A percentile compares a stretch with the other conserved stretches of the same genome.
Evolutionary conservation across 2,797 vertebrate species (phyloP).

Genomic region (Thamnophis elegans): DNA sequence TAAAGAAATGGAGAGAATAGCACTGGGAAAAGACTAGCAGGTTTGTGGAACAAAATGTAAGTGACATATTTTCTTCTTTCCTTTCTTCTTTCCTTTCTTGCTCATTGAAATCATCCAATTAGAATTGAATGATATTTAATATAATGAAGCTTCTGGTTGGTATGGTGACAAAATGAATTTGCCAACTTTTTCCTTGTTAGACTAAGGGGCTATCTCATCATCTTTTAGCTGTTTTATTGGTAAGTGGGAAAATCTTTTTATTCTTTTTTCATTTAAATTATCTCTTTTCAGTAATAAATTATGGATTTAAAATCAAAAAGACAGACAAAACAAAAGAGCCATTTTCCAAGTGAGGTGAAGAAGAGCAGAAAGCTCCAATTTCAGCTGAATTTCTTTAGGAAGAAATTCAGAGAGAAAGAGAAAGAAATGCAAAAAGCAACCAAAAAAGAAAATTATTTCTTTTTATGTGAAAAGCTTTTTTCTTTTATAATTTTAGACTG

Average conservation of each 20-base stretch:
- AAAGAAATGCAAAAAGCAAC: neutral
- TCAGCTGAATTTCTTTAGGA: neutral
- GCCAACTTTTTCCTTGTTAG: neutral
- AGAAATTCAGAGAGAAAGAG: too few species aligned
- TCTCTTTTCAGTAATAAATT: neutral
- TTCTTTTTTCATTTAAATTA: neutral
- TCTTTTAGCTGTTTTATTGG: neutral
- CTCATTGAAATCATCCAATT: neutral
- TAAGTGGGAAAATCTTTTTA: neutral
- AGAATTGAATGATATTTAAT: neutral
- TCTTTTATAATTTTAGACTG: neutral
- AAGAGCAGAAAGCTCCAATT: neutral
- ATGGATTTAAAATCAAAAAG: neutral
- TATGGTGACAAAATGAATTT: neutral
- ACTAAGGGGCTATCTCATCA: neutral
- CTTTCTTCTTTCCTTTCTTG: neutral
- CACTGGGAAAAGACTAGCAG: neutral
- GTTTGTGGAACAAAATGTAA: neutral
- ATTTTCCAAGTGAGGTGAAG: neutral
- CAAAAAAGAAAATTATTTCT: neutral
- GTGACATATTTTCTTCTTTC: neutral
- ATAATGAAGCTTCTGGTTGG: neutral
- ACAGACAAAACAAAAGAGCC: neutral
- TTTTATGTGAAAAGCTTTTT: neutral
- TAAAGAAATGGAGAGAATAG: neutral